Conservation (phyloP, 2,113 vertebrate genomes). For the Periophthalmodon schlosseri region DNA sequence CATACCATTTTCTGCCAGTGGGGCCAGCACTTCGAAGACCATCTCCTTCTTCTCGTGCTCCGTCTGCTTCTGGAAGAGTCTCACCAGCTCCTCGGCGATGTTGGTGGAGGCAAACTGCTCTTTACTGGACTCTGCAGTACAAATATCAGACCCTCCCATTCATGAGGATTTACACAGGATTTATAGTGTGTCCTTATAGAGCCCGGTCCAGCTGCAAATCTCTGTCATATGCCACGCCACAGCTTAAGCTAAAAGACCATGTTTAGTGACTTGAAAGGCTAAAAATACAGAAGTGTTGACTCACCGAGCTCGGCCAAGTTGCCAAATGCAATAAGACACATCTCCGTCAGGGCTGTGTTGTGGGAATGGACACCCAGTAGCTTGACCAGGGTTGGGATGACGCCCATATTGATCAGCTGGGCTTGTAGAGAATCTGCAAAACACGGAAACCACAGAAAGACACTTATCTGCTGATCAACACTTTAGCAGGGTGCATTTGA, state of each 20-base stretch:
- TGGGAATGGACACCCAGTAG: slow-evolving; percentile 92
- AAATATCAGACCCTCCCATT: background rate
- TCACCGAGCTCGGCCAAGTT: slow-evolving; percentile 97
- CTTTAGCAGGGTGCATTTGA: background rate
- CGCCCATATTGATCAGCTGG: slow-evolving; percentile 96
- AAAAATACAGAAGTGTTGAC: slow-evolving; percentile 30
- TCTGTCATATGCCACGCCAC: background rate
- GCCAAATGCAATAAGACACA: slow-evolving; percentile 99
- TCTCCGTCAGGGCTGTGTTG: slow-evolving; percentile 93
- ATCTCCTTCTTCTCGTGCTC: slow-evolving; percentile 98
- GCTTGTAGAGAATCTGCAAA: slow-evolving; percentile 91
- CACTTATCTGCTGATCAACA: background rate
- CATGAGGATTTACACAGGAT: background rate
- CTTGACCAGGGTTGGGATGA: slow-evolving; percentile 95
- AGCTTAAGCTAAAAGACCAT: background rate
- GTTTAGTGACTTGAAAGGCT: slow-evolving; percentile 3
- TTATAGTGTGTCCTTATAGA: background rate
- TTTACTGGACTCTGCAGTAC: slow-evolving; percentile 92
- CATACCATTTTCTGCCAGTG: slow-evolving; percentile 95
- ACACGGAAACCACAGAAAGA: slow-evolving; percentile 11
- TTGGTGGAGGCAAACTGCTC: slow-evolving; percentile 97
- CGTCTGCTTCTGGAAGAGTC: slow-evolving; percentile 92
- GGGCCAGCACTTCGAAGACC: slow-evolving; percentile 98
- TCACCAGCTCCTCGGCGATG: slow-evolving; percentile 93
- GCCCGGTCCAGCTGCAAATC: slow-evolving; percentile 2